Percentiles rank a stretch among this genome's conserved stretches.
These are phyloP conservation scores for Catocala sponsa DNA, from an alignment of 2,888 invertebrate genomes.

Conservation along the genomic window DNA sequence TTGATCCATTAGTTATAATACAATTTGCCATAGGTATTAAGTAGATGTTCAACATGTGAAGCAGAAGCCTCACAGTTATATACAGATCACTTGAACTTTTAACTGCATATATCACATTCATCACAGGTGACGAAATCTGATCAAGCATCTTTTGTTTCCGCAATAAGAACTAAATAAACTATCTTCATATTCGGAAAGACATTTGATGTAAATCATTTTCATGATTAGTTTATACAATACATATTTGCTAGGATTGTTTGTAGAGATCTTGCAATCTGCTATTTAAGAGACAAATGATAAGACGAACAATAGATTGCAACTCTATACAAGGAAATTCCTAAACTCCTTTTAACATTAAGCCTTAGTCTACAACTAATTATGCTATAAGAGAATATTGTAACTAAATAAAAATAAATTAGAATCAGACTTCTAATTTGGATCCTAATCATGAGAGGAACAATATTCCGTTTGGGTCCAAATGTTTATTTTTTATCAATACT, in stretches of 20 bases:
- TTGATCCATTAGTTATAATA: constrained; percentile 1
- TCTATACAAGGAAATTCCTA: constrained; percentile 58
- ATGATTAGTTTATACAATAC: constrained; percentile 25
- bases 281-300: constrained; percentile 15
- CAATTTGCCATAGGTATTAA: constrained; percentile 8
- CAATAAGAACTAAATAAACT: constrained; percentile 14
- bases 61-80: constrained; percentile 58
- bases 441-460: constrained; percentile 74
- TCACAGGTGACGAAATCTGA: constrained; percentile 21
- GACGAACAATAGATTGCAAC: constrained; percentile 36
- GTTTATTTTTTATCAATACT: constrained; percentile 60
- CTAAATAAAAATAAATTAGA: constrained; percentile 79
- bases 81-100: constrained; percentile 54
- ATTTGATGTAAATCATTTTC: constrained; percentile 14
- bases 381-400: constrained; percentile 63
- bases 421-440: constrained; percentile 86
- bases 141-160: constrained; percentile 8
- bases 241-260: constrained; percentile 14
- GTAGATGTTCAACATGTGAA: constrained; percentile 40
- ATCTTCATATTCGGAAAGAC: constrained; percentile 11
- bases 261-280: constrained; percentile 21
- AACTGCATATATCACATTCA: constrained; percentile 27
- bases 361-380: constrained; percentile 66
- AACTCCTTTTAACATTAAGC: constrained; percentile 56
- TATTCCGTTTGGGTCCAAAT: constrained; percentile 65